A percentile compares a stretch with the other conserved stretches of the same genome.
Conservation (phyloP, 1,140 invertebrate species). For the Drosophila pruinosa region DNA sequence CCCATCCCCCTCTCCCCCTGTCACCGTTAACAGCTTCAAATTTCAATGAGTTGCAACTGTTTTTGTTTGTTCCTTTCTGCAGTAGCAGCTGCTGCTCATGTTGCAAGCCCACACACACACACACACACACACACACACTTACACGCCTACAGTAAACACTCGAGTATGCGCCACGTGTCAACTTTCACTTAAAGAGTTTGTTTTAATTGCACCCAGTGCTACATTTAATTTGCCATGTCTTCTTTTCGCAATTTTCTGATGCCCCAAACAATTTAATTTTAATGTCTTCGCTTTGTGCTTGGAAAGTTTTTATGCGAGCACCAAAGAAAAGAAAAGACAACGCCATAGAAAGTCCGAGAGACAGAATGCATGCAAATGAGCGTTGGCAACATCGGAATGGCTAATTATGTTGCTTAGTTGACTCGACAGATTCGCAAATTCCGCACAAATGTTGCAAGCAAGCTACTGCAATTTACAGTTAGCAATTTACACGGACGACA, state of each 20-base stretch:
- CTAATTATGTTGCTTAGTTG: slow-evolving; percentile 9
- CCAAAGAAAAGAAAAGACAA: too few species aligned
- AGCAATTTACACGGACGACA: not conserved
- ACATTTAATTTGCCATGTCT: slow-evolving; percentile 3
- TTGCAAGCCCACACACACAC: not conserved
- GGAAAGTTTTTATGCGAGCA: slow-evolving; percentile 10
- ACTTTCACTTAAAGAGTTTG: slow-evolving; percentile 15
- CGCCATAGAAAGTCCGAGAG: slow-evolving; percentile 13
- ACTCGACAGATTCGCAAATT: not conserved
- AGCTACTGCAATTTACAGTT: not conserved
- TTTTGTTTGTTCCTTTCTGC: slow-evolving; percentile 18
- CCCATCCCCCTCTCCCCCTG: not conserved
- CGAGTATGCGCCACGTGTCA: slow-evolving; percentile 2
- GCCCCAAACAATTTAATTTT: not conserved
- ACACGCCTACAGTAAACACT: not conserved
- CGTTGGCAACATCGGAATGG: not conserved
- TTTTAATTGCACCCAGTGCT: slow-evolving; percentile 18
- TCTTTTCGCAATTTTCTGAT: slow-evolving; percentile 8
- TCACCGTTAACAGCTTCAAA: slow-evolving; percentile 22
- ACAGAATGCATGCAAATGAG: slow-evolving; percentile 4
- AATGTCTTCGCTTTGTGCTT: slow-evolving; percentile 5
- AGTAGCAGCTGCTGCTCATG: slow-evolving; percentile 5
- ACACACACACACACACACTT: not conserved
- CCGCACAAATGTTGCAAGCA: not conserved
- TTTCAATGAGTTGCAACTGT: slow-evolving; percentile 43